phyloP scores from a whole-genome alignment of 1,140 invertebrate genomes.

The Drosophila kohkoa region DNA sequence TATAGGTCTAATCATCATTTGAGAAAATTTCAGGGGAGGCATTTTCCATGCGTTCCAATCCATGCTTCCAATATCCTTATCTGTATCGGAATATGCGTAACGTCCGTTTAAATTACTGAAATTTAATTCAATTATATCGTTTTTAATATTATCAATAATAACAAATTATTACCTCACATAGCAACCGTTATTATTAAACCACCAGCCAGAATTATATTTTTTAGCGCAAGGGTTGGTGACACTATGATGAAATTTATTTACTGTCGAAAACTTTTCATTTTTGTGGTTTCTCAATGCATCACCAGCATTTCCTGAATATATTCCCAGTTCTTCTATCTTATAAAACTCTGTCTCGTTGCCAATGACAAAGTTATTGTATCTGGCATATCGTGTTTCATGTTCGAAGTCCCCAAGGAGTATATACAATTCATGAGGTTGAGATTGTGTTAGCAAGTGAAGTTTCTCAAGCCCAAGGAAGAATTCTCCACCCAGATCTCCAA shows the following conservation, averaged over 20 bases:
- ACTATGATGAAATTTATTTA: conserved; percentile 89
- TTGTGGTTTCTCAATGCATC: conserved; percentile 89
- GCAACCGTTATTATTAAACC: conserved; percentile 85
- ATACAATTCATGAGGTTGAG: conserved; percentile 20
- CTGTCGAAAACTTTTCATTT: conserved; percentile 89
- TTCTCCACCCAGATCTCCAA: neutral
- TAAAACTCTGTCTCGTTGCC: conserved; percentile 87
- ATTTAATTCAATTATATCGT: neutral
- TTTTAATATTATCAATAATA: neutral
- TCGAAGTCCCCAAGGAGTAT: neutral
- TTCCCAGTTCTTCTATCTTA: conserved; percentile 87
- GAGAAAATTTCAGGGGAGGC: neutral
- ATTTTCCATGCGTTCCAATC: neutral
- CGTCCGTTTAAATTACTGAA: conserved; percentile 26
- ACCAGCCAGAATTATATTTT: conserved; percentile 87
- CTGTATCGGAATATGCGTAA: neutral
- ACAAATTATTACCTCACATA: conserved; percentile 27
- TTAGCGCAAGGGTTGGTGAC: conserved; percentile 86
- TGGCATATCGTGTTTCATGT: conserved; percentile 7
- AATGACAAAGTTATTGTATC: conserved; percentile 31
- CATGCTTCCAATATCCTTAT: neutral
- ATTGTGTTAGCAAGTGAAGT: conserved; percentile 12
- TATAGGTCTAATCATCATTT: conserved; percentile 23
- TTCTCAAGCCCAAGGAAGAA: conserved; percentile 34
- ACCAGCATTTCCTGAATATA: conserved; percentile 88